Percentiles rank a stretch among this genome's conserved stretches.
phyloP scores from a whole-genome alignment of 2,797 vertebrate genomes.

The Typhlichthys eigenmanni region DNA sequence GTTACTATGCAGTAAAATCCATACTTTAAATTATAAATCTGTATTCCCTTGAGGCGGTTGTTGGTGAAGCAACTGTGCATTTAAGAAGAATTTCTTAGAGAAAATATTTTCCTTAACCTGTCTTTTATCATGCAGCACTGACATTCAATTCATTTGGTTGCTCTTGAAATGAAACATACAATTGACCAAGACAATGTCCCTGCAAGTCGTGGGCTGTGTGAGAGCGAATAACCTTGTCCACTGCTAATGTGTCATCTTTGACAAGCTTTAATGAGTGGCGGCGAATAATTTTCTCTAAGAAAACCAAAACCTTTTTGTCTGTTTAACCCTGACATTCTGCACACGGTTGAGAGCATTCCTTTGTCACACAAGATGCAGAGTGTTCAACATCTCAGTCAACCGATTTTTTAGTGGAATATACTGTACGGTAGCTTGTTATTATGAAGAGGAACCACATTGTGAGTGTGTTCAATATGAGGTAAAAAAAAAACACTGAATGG shows the following conservation, averaged over 20 bases:
- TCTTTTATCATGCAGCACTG: too few species aligned
- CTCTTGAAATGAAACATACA: not conserved
- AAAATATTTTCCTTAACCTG: too few species aligned
- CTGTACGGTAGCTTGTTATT: conserved; percentile 9
- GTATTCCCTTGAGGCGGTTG: too few species aligned
- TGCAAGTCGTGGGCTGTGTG: not conserved
- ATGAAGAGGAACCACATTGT: conserved; percentile 43
- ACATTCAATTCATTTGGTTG: not conserved
- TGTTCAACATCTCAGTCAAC: conserved; percentile 32
- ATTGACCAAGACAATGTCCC: not conserved
- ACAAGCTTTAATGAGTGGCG: not conserved
- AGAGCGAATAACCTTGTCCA: not conserved
- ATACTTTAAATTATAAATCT: too few species aligned
- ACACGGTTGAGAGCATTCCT: conserved; percentile 18
- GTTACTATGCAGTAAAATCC: too few species aligned
- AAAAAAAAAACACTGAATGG: conserved; percentile 43
- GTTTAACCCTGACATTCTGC: conserved; percentile 48
- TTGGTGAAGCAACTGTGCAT: too few species aligned
- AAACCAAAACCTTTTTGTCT: conserved; percentile 30
- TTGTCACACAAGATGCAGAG: conserved; percentile 13
- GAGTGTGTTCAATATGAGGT: conserved; percentile 10
- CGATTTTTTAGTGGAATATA: conserved; percentile 25
- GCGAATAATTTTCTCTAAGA: conserved; percentile 15
- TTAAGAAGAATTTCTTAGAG: too few species aligned
- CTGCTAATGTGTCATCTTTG: not conserved